These are phyloP conservation scores for Corythornis vintsioides DNA, from an alignment of 2,113 vertebrate genomes.

Conservation along the genomic window DNA sequence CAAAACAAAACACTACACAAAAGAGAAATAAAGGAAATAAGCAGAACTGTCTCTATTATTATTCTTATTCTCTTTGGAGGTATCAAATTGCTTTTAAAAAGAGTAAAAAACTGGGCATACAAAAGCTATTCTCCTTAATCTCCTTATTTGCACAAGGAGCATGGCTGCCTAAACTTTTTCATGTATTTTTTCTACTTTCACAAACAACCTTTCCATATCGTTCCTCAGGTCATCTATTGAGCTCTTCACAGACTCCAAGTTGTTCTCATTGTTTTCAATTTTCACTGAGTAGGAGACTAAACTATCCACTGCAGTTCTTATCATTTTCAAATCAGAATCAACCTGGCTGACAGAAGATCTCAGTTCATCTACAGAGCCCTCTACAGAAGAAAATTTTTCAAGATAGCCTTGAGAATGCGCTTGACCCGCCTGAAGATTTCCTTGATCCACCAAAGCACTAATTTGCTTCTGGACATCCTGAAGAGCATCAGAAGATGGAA, in stretches of 20 bases:
- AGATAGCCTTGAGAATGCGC: constrained; percentile 55
- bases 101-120: constrained; percentile 31
- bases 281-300: constrained; percentile 83
- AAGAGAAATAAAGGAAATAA: constrained; percentile 58
- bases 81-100: constrained; percentile 26
- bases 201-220: constrained; percentile 78
- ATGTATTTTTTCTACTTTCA: constrained; percentile 75
- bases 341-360: constrained; percentile 76
- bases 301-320: constrained; percentile 80
- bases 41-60: constrained; percentile 57
- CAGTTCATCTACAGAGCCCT: constrained; percentile 72
- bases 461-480: constrained; percentile 72
- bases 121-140: constrained; percentile 59
- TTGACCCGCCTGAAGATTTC: constrained; percentile 55
- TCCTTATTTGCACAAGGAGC: background rate
- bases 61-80: constrained; percentile 48
- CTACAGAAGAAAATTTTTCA: constrained; percentile 71
- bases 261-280: constrained; percentile 85
- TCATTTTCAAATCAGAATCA: constrained; percentile 82
- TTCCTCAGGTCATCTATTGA: constrained; percentile 79
- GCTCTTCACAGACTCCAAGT: constrained; percentile 78
- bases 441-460: constrained; percentile 59
- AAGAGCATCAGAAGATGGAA: constrained; percentile 70
- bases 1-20: background rate
- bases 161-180: constrained; percentile 53